These are phyloP conservation scores for Cheilosia soror DNA, from an alignment of 2,888 invertebrate genomes.

Conservation along the genomic window DNA sequence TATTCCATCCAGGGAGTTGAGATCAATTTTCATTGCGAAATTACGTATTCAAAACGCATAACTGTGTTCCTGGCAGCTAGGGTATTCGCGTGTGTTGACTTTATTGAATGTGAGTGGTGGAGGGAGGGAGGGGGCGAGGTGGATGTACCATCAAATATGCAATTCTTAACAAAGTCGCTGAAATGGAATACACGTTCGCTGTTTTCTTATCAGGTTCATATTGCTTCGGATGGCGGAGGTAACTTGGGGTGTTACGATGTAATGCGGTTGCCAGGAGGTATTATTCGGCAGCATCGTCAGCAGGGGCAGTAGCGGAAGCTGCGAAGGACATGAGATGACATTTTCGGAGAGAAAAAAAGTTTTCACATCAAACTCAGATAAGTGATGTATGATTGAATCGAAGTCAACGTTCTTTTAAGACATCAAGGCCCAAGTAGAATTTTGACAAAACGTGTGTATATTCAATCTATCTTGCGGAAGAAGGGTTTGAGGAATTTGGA, in stretches of 20 bases:
- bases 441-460: not conserved
- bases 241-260: constrained; percentile 15
- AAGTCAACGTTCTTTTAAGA: constrained; percentile 53
- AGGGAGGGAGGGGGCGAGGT: not conserved
- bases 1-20: constrained; percentile 12
- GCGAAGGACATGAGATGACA: constrained; percentile 24
- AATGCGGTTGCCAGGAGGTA: constrained; percentile 31
- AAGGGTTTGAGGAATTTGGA: constrained; percentile 34
- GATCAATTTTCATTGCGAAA: constrained; percentile 50
- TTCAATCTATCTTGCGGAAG: constrained; percentile 20
- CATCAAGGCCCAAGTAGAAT: constrained; percentile 4
- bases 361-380: constrained; percentile 53
- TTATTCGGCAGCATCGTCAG: constrained; percentile 38
- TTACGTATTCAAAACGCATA: constrained; percentile 61
- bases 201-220: constrained; percentile 34
- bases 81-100: constrained; percentile 63
- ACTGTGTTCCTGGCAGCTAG: constrained; percentile 2
- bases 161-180: constrained; percentile 58
- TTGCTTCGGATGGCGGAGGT: not conserved
- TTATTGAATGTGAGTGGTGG: constrained; percentile 59
- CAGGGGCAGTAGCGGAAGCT: constrained; percentile 4
- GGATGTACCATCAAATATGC: constrained; percentile 59
- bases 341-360: constrained; percentile 22
- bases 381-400: constrained; percentile 65
- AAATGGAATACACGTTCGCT: constrained; percentile 54